Percentiles rank a stretch among this genome's conserved stretches.
Conservation (phyloP, 2,113 vertebrate genomes). For the Grammomys dolichurus region DNA sequence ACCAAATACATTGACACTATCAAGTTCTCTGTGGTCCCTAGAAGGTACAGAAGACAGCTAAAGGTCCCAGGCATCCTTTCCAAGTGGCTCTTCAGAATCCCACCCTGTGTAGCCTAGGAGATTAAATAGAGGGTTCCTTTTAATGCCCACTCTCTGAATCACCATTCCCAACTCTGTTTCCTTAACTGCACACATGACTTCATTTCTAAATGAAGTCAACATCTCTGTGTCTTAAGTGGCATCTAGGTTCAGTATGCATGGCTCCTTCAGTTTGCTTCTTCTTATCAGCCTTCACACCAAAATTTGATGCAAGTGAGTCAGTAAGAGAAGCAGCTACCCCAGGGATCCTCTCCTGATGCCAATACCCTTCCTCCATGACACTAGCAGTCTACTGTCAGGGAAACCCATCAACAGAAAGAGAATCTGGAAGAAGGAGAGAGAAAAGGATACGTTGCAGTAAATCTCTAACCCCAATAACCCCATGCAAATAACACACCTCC, state of each 20-base stretch:
- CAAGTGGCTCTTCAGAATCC: too few species aligned
- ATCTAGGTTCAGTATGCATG: not conserved
- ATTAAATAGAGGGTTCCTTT: not conserved
- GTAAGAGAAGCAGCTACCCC: not conserved
- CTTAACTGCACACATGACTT: not conserved
- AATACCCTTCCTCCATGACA: not conserved
- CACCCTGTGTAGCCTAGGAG: not conserved
- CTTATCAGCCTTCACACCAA: too few species aligned
- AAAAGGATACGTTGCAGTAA: too few species aligned
- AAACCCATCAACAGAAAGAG: not conserved
- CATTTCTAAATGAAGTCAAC: not conserved
- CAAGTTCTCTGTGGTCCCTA: not conserved
- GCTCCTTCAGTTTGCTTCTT: not conserved
- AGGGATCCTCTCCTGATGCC: fast-evolving
- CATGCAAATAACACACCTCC: too few species aligned
- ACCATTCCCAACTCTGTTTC: not conserved
- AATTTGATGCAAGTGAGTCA: not conserved
- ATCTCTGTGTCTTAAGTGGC: not conserved
- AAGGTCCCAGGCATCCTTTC: not conserved
- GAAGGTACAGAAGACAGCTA: not conserved
- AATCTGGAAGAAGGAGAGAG: not conserved
- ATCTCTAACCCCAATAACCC: too few species aligned
- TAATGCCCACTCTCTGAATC: not conserved
- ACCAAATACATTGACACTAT: not conserved
- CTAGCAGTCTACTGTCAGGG: not conserved